phyloP scores from a whole-genome alignment of 1,140 invertebrate genomes.

The Yoshiicerus persimilis region DNA sequence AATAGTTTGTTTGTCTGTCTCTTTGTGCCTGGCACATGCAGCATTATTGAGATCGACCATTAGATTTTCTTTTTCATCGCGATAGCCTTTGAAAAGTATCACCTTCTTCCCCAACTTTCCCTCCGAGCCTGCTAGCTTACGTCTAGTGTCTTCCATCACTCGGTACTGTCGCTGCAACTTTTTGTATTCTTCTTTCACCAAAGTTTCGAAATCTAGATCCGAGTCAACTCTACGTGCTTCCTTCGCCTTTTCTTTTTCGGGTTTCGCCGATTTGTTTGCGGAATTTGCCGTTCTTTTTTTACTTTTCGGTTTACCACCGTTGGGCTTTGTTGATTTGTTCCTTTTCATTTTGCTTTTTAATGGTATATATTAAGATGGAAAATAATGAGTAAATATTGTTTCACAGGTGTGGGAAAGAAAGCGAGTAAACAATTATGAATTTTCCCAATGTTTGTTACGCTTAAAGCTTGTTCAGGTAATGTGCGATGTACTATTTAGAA shows the following conservation, averaged over 20 bases:
- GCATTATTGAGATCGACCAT: background rate
- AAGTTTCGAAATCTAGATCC: constrained; percentile 29
- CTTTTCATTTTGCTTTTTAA: background rate
- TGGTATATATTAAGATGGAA: too few species aligned
- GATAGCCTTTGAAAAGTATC: background rate
- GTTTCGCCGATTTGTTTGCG: background rate
- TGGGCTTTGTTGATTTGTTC: background rate
- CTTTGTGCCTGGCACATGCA: background rate
- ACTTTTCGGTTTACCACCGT: background rate
- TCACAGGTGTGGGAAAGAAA: too few species aligned
- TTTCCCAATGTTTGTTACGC: too few species aligned
- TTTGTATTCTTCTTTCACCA: constrained; percentile 30
- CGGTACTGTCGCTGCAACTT: constrained; percentile 33
- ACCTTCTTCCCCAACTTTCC: background rate
- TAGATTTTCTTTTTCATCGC: background rate
- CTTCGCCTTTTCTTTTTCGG: background rate
- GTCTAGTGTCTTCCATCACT: constrained; percentile 32
- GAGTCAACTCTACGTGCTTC: background rate
- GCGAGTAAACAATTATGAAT: too few species aligned
- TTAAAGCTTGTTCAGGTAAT: too few species aligned
- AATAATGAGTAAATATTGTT: too few species aligned
- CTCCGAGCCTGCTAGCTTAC: background rate
- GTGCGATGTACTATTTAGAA: too few species aligned
- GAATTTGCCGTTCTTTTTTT: background rate
- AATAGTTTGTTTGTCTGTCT: constrained; percentile 30